phyloP scores from a whole-genome alignment of 2,113 vertebrate species.

The Lagenorhynchus albirostris region DNA sequence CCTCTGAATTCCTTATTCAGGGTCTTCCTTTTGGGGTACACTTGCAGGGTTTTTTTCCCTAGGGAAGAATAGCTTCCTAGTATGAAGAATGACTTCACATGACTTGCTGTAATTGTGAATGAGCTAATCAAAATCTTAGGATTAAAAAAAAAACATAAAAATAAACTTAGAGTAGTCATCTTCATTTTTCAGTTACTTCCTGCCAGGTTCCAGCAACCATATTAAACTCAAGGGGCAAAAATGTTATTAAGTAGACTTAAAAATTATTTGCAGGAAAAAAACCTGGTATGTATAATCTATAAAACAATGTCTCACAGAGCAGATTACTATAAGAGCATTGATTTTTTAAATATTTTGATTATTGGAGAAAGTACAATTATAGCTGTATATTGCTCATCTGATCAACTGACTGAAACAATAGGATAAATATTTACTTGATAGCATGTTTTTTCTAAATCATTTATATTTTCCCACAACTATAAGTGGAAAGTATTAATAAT shows the following conservation, averaged over 20 bases:
- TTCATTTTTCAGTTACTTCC: neutral
- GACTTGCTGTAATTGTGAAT: neutral
- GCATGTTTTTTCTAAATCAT: neutral
- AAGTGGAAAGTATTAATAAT: neutral
- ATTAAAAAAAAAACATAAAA: neutral
- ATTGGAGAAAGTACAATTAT: neutral
- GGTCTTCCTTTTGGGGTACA: neutral
- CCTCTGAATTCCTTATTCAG: neutral
- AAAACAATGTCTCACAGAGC: neutral
- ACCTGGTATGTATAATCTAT: neutral
- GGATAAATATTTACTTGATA: neutral
- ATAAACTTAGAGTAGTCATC: neutral
- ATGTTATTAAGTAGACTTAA: neutral
- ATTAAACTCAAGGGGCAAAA: neutral
- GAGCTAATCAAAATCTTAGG: neutral
- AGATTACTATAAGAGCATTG: neutral
- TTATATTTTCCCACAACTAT: neutral
- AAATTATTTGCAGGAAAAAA: neutral
- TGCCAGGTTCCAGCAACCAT: neutral
- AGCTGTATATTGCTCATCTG: neutral
- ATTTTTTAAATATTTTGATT: neutral
- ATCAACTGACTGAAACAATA: neutral
- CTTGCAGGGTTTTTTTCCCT: fast-evolving
- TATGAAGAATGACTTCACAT: neutral
- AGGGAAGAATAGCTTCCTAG: neutral